Percentiles rank a stretch among this genome's conserved stretches.
Evolutionary conservation across 2,113 vertebrate species (phyloP).

Genomic region (Phalacrocorax carbo): DNA sequence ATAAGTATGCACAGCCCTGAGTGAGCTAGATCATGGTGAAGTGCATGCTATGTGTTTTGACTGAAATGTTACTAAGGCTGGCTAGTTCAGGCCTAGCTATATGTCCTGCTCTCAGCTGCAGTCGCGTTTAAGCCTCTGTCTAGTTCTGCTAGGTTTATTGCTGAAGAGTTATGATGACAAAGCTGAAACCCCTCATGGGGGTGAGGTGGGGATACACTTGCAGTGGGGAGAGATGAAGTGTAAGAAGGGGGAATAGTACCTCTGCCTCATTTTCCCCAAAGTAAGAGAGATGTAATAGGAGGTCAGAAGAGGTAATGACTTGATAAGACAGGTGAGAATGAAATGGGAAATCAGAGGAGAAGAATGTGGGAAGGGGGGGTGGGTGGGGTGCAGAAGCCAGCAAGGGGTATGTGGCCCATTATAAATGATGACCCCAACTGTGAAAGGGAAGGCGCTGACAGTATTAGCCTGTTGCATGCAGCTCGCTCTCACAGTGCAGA

Average conservation of each 20-base stretch:
- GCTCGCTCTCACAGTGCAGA: not conserved
- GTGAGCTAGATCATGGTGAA: not conserved
- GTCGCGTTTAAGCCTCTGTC: not conserved
- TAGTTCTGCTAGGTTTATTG: not conserved
- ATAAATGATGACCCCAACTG: not conserved
- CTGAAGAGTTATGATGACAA: not conserved
- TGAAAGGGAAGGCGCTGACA: not conserved
- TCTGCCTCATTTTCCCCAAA: not conserved
- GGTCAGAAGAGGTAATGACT: not conserved
- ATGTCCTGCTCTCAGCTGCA: not conserved
- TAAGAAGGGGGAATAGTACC: not conserved
- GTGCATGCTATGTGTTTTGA: rapidly evolving
- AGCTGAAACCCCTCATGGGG: rapidly evolving
- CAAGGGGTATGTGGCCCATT: rapidly evolving
- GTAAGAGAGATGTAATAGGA: not conserved
- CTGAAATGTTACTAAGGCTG: not conserved
- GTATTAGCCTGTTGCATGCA: rapidly evolving
- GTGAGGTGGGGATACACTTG: not conserved
- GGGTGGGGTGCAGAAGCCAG: not conserved
- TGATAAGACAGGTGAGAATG: not conserved
- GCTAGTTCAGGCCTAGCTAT: not conserved
- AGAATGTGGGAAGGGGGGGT: not conserved
- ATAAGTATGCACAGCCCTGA: not conserved
- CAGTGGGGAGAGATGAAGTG: not conserved
- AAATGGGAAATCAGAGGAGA: not conserved